Evolutionary conservation across 2,113 vertebrate genomes (phyloP), one percentile per base, ranked within the genome.

Genomic region (Nibea albiflora): DNA sequence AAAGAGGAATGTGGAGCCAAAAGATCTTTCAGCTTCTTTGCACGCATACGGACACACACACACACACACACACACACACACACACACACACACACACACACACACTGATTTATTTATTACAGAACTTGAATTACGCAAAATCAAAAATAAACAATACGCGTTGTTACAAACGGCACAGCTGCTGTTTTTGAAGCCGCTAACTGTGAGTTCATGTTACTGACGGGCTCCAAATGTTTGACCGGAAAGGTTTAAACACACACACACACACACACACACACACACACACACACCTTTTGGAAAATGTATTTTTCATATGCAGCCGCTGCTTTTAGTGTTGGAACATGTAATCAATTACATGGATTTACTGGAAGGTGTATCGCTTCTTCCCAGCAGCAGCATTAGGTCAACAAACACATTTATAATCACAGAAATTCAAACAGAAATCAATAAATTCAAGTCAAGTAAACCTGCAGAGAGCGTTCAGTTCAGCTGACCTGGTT

Each of bases 1-100:
- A 88, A 88, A 88, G 63, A 81, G 85, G 88, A 93, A 93, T 92
- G 91, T 80, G 79, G 78, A 85, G 78, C 85, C 69, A 58, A 78
- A 74, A 64, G 31, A 78, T 74, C 19, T 65, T 71, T 86, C 54
- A 61, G 58, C 64, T 50, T 87, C 86, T 86, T 73, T 84, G 88
- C 81, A 88, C 84, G 56, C 82, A 79, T 80, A 67, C 4, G 46
- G n/a, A 71, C n/a, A 44, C n/a, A 63, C 79, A 73, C 15, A 26
- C 11, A 73, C 39, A 73, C 58, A 65, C 49, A 65, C 15, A 50
- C 17, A 60, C 26, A 62, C 24, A 73, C 54, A 57, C 54, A 57
- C 19, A 67, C 15, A 56, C 24, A 76, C n/a, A 65, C 39, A 68
- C 68, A 63, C 60, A 54, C 19, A 67, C 19, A 47, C 22, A 75